Conservation (phyloP, 2,888 invertebrate genomes). For the Phaedon cochleariae region DNA sequence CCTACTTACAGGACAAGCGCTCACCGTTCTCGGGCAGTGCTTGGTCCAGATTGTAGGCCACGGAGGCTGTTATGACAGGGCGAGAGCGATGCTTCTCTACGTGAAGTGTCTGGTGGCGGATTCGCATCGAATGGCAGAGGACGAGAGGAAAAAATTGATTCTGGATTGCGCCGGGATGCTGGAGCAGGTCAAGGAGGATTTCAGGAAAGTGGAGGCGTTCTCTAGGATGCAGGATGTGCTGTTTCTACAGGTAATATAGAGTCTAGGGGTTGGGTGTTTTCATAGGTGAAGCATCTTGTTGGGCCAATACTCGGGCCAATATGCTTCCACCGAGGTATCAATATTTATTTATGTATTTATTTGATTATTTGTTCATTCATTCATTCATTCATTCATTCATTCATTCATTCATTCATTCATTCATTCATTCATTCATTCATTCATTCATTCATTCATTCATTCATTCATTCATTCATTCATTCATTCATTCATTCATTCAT, state of each 20-base stretch:
- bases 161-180: slow-evolving; percentile 70
- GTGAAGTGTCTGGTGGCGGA: slow-evolving; percentile 81
- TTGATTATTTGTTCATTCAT: no score
- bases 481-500: no score
- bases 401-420: no score
- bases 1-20: slow-evolving; percentile 80
- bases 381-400: no score
- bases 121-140: slow-evolving; percentile 62
- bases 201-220: slow-evolving; percentile 79
- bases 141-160: slow-evolving; percentile 65
- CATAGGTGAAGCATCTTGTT: no score
- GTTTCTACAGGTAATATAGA: slow-evolving; percentile 71
- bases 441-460: no score
- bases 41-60: slow-evolving; percentile 74
- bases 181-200: slow-evolving; percentile 73
- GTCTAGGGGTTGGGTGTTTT: no score
- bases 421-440: no score
- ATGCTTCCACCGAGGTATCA: no score
- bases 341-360: no score
- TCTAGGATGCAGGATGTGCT: slow-evolving; percentile 78
- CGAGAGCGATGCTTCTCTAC: slow-evolving; percentile 77
- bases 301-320: no score
- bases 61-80: slow-evolving; percentile 83
- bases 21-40: slow-evolving; percentile 69
- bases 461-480: no score